phyloP scores from a whole-genome alignment of 2,888 invertebrate species.

The Perizoma affinitatum region DNA sequence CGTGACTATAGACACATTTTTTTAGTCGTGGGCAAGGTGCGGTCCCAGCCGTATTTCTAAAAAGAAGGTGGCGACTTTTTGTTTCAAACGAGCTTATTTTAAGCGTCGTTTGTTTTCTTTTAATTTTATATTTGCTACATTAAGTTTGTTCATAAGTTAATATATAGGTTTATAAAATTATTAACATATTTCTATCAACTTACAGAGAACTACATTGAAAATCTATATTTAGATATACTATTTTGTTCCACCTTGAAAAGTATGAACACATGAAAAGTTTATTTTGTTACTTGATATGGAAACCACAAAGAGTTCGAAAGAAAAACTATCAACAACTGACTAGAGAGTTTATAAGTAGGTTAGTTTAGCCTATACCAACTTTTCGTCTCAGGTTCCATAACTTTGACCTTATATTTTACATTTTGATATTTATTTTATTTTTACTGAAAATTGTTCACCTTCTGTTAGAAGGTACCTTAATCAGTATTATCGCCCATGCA shows the following conservation, averaged over 20 bases:
- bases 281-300: not conserved
- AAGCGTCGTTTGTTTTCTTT: not conserved
- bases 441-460: too few relatives aligned
- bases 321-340: conserved; percentile 1
- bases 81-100: conserved; percentile 10
- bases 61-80: not conserved
- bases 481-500: conserved; percentile 9
- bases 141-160: too few relatives aligned
- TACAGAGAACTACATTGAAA: too few relatives aligned
- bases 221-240: too few relatives aligned
- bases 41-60: conserved; percentile 20
- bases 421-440: too few relatives aligned
- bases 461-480: not conserved
- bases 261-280: not conserved
- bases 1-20: conserved; percentile 37
- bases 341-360: not conserved
- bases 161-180: too few relatives aligned
- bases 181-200: too few relatives aligned
- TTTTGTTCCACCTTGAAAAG: not conserved
- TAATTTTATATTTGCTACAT: too few relatives aligned
- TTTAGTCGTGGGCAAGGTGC: conserved; percentile 31
- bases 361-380: too few relatives aligned
- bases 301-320: not conserved
- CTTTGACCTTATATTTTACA: too few relatives aligned
- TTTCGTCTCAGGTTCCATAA: not conserved